Base-by-base conservation (phyloP, 2,888 invertebrate species). In the Tromatobia lineatoria region DNA sequence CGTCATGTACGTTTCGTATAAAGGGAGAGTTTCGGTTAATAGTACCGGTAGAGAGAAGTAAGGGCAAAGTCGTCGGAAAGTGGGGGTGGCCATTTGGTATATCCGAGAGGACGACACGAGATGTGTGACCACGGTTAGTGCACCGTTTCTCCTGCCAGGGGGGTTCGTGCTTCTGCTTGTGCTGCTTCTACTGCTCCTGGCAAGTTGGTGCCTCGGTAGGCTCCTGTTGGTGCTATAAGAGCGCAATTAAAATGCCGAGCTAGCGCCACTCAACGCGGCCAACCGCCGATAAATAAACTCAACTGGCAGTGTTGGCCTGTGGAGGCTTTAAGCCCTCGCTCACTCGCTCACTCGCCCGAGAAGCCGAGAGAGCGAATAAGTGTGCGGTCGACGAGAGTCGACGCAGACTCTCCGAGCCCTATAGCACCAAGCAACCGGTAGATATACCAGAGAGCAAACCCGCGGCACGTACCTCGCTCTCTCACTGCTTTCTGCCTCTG, bases 241-340 rank as follows among this genome's bases (percentile, higher is more conserved):
- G 92, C 89, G 92, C 93, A 93, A 93, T 93, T 93, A 93, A 93
- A 93, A 93, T 93, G 92, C 93, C 93, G 92, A 90, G 91, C 92
- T 93, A 93, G 93, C 93, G 93, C 93, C 93, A 93, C 93, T 93
- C 93, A 92, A 90, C 91, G 85, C 81, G 90, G 90, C 85, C 92
- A 92, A 92, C 92, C 91, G 91, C 90, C 93, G 93, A 93, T 93
- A 93, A 93, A 93, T 93, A 93, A 93, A 91, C 90, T 90, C 91
- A 89, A 89, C 90, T 89, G 90, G 89, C 89, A 89, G 85, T 82
- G 81, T 81, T 78, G 74, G 81, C 64, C 77, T 77, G 74, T 70
- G 74, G 73, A 84, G 71, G 70, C 76, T 54, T 67, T 57, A 78
- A 74, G 82, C 67, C 57, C 34, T 70, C 57, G 18, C 47, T 38